phyloP scores from a whole-genome alignment of 2,888 invertebrate species.

The Brachypalpus laphriformis region DNA sequence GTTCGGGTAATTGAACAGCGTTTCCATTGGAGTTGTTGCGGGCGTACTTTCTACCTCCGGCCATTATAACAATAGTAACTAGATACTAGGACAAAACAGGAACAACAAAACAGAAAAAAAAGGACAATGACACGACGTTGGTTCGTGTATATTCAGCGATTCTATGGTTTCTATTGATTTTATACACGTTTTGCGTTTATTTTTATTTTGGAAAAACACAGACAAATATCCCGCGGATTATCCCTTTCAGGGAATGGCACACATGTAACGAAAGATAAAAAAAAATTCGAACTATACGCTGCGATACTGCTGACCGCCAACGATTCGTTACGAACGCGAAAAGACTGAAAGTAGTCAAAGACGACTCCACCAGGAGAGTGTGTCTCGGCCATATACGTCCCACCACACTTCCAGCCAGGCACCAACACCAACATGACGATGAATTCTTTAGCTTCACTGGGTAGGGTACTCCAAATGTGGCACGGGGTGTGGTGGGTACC shows the following conservation, averaged over 20 bases:
- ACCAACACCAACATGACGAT: conserved; percentile 31
- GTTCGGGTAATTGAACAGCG: conserved; percentile 80
- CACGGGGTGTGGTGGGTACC: conserved; percentile 14
- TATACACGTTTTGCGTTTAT: conserved; percentile 1
- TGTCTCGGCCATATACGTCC: conserved; percentile 37
- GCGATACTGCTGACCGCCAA: conserved; percentile 81
- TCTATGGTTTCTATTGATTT: conserved; percentile 48
- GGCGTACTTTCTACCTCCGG: conserved; percentile 80
- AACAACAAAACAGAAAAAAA: conserved; percentile 18
- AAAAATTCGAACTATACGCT: conserved; percentile 71
- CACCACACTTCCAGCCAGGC: conserved; percentile 2
- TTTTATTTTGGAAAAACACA: conserved; percentile 26
- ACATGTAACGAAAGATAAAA: conserved; percentile 29
- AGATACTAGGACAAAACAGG: conserved; percentile 55
- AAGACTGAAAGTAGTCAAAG: conserved; percentile 78
- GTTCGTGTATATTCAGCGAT: conserved; percentile 1
- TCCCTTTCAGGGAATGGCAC: conserved; percentile 64
- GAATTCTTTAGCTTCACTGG: conserved; percentile 21
- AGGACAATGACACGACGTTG: conserved; percentile 53
- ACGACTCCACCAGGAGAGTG: conserved; percentile 66
- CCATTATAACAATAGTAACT: conserved; percentile 77
- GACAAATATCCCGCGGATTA: conserved; percentile 44
- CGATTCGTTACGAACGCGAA: conserved; percentile 78
- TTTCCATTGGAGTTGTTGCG: conserved; percentile 81
- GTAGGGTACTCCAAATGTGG: conserved; percentile 13